Evolutionary conservation across 2,113 vertebrate genomes (phyloP).

Genomic region (Malaclemys terrapin): DNA sequence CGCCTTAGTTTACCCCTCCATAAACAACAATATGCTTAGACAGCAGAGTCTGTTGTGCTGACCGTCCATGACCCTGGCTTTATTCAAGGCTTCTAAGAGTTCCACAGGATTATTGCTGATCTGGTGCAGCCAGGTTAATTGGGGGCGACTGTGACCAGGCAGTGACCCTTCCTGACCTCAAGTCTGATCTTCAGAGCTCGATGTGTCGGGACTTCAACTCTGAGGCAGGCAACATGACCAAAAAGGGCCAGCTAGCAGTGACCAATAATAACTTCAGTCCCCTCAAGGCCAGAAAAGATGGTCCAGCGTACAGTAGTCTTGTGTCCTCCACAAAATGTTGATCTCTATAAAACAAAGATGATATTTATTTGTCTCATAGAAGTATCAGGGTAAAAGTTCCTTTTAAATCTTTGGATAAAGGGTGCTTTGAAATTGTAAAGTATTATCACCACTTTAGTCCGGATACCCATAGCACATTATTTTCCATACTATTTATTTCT

Average conservation of each 20-base stretch:
- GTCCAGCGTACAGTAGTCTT: not conserved
- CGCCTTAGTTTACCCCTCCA: constrained; percentile 46
- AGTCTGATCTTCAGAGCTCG: not conserved
- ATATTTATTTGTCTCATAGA: constrained; percentile 4
- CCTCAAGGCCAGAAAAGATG: not conserved
- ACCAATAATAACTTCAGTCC: not conserved
- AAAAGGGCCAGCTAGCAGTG: not conserved
- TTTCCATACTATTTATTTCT: constrained; percentile 46
- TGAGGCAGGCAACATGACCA: not conserved
- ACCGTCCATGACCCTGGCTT: not conserved
- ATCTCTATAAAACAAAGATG: not conserved
- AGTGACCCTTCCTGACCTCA: not conserved
- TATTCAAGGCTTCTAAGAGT: not conserved
- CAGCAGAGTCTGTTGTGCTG: not conserved
- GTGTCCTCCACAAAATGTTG: not conserved
- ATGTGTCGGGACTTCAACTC: not conserved
- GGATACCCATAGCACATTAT: not conserved
- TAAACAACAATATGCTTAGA: not conserved
- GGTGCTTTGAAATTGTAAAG: not conserved
- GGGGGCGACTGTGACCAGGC: not conserved
- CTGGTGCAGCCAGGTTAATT: not conserved
- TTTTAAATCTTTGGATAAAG: constrained; percentile 38
- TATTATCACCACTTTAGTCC: not conserved
- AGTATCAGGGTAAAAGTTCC: not conserved
- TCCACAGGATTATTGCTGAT: not conserved